Conservation (phyloP, 2,888 invertebrate species). For the Phorcus lineatus region DNA sequence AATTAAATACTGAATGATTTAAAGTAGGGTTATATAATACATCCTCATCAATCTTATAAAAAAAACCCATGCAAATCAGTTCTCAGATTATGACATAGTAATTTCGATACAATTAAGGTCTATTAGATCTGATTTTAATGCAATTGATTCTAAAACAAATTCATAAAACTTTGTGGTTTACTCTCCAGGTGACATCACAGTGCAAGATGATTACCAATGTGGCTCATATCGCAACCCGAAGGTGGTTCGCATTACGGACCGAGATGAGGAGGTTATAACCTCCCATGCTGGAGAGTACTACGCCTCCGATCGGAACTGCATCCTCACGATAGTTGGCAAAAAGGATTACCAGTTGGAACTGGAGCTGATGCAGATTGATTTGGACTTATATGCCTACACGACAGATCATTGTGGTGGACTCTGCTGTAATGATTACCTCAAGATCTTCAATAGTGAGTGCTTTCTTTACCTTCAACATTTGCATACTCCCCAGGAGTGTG, state of each 20-base stretch:
- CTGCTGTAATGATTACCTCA: slow-evolving; percentile 51
- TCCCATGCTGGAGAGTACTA: slow-evolving; percentile 46
- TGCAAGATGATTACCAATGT: slow-evolving; percentile 44
- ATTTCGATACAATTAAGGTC: no score
- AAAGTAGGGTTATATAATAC: no score
- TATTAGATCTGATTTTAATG: no score
- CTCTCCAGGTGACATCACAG: slow-evolving; percentile 36
- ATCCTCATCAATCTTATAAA: no score
- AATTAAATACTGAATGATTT: no score
- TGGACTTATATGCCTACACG: slow-evolving; percentile 41
- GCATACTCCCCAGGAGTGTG: no score
- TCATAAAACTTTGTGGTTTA: no score
- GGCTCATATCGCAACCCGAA: slow-evolving; percentile 39
- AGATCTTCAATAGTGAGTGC: slow-evolving; percentile 53
- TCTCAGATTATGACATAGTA: no score
- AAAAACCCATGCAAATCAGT: no score
- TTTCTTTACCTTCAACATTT: no score
- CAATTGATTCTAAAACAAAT: no score
- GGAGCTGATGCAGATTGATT: slow-evolving; percentile 38
- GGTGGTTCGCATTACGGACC: slow-evolving; percentile 34
- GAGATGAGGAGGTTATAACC: slow-evolving; percentile 37
- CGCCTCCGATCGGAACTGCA: slow-evolving; percentile 45
- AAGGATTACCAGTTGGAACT: slow-evolving; percentile 49
- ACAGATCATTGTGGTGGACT: slow-evolving; percentile 38
- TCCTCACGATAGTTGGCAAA: slow-evolving; percentile 51